Evolutionary conservation across 2,888 invertebrate species (phyloP).

Genomic region (Tanypteryx hageni): DNA sequence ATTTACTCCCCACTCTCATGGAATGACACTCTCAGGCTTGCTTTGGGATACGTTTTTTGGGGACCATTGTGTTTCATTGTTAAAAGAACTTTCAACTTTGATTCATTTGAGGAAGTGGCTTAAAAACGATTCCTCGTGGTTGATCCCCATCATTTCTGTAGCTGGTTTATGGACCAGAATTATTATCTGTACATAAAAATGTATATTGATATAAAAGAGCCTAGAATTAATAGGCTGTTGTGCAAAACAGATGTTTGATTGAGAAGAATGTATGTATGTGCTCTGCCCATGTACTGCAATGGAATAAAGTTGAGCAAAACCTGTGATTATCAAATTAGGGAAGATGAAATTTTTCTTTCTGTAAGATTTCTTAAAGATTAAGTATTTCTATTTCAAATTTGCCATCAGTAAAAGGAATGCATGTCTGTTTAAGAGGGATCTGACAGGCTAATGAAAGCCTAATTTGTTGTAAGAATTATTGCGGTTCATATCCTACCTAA

Average conservation of each 20-base stretch:
- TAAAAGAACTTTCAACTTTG: neutral
- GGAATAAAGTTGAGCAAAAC: neutral
- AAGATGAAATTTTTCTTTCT: neutral
- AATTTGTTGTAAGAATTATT: no score
- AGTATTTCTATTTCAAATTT: no score
- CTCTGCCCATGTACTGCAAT: neutral
- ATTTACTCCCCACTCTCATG: neutral
- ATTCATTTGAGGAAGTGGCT: neutral
- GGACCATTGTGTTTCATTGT: neutral
- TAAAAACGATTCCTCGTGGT: neutral
- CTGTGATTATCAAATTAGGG: neutral
- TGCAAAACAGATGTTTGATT: conserved; percentile 12
- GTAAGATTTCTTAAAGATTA: no score
- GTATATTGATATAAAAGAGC: conserved; percentile 6
- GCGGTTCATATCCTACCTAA: no score
- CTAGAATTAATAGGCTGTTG: neutral
- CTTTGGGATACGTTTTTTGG: neutral
- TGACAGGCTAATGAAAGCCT: no score
- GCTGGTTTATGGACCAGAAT: neutral
- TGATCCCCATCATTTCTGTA: neutral
- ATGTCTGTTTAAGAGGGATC: no score
- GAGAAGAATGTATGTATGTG: conserved; percentile 4
- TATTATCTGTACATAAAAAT: conserved; percentile 5
- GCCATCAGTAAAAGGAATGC: no score
- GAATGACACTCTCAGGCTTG: neutral